These are phyloP conservation scores for Cyanoliseus patagonus DNA, from an alignment of 2,113 vertebrate genomes.

Conservation along the genomic window DNA sequence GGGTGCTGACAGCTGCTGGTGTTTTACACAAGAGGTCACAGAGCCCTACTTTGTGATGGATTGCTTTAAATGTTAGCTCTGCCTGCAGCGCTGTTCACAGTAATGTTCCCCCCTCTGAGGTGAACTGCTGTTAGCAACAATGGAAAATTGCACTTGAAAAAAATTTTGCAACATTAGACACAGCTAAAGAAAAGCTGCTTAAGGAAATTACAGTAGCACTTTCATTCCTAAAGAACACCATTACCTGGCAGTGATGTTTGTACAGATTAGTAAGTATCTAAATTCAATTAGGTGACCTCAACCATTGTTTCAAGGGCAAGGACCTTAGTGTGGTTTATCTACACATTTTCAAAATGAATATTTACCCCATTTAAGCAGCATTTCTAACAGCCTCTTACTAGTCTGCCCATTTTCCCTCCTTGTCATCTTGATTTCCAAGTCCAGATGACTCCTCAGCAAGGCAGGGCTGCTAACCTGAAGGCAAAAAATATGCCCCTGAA, in stretches of 20 bases:
- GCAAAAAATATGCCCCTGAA: not conserved
- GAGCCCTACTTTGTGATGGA: not conserved
- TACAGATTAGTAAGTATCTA: not conserved
- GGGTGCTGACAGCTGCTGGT: conserved; percentile 15
- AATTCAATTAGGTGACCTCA: not conserved
- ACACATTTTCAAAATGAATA: not conserved
- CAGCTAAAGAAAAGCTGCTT: not conserved
- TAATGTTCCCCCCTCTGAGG: not conserved
- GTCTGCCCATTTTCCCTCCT: not conserved
- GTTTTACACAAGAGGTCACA: not conserved
- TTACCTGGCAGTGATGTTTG: not conserved
- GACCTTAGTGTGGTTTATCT: not conserved
- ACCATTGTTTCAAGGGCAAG: not conserved
- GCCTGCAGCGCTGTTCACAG: conserved; percentile 8
- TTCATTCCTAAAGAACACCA: not conserved
- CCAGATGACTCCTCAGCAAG: not conserved
- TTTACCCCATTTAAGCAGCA: not conserved
- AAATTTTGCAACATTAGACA: not conserved
- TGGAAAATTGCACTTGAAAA: conserved; percentile 2
- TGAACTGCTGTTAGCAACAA: not conserved
- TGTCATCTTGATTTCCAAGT: not conserved
- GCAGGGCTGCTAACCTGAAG: not conserved
- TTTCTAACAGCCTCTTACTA: not conserved
- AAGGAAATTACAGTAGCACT: not conserved
- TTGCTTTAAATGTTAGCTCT: conserved; percentile 17